Base-by-base conservation (phyloP, 2,797 vertebrate genomes). In the Enteromius trimaculatus region DNA sequence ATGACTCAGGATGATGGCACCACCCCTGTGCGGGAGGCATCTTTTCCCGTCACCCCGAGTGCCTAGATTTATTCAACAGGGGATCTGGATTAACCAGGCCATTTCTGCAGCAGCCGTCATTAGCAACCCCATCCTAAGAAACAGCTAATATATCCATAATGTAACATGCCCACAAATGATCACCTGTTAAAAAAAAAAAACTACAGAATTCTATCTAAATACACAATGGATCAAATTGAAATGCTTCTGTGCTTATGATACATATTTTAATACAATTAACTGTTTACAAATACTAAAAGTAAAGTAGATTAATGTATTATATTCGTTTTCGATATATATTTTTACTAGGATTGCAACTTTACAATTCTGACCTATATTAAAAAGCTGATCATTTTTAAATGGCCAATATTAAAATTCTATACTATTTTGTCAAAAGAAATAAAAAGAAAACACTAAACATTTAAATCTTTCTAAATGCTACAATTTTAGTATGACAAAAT, bases 1-100 rank as follows among this genome's bases (percentile, higher is more conserved):
- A 77, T 77, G 21, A 60, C 51, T 77, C 13, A 7, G 19, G 34
- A 77, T 58, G 53, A 77, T 77, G 34, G 74, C 34, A 74, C 26
- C 47, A 51, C 47, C 14, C 14, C 74, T 3, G 3, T 42, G 74
- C 11, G 4, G 31, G 14, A 23, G 53, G 21, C 55, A 13, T 77
- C 21, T 77, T 77, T 55, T 39, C 31, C 64, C 34, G 17, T 23
- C 53, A 37, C 31, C 74, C 53, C 1, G 9, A 23, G 51, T 44
- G 13, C 21, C 5, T 39, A 39, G 31, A 62, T 77, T 9, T 37
- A 34, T 31, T 53, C 72, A 75, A 26, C 29, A 74, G 29, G 21
- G 11, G 34, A 39, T 16, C 10, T 39, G 23, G 70, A 51, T 51
- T 29, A 5, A 72, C 47, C 16, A 5, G n/a, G 13, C 60, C 2